Evolutionary conservation across 2,888 invertebrate species (phyloP).

Genomic region (Xestia sexstrigata): DNA sequence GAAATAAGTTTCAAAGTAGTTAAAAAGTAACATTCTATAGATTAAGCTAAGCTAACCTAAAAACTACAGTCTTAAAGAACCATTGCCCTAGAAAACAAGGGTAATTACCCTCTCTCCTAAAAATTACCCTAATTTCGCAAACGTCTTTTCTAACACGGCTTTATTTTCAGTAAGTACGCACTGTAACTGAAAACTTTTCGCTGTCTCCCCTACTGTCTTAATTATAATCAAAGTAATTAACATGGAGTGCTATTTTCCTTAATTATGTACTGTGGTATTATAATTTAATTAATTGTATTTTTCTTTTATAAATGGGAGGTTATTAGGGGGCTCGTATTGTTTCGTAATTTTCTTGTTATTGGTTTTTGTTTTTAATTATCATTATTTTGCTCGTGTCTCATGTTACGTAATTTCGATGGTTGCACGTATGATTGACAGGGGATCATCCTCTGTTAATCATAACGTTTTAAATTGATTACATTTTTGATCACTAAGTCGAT

Average conservation of each 20-base stretch:
- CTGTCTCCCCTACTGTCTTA: conserved; percentile 43
- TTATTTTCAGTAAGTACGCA: conserved; percentile 48
- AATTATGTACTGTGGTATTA: conserved; percentile 57
- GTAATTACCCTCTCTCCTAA: conserved; percentile 21
- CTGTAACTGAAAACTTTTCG: conserved; percentile 51
- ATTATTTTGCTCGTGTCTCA: background rate
- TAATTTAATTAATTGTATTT: conserved; percentile 57
- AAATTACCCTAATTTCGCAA: conserved; percentile 38
- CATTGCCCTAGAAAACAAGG: conserved; percentile 12
- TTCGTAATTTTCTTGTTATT: background rate
- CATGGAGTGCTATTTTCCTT: conserved; percentile 51
- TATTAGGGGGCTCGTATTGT: background rate
- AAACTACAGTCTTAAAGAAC: conserved; percentile 12
- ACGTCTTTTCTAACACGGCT: conserved; percentile 48
- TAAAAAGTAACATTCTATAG: background rate
- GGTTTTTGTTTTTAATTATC: background rate
- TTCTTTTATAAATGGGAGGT: conserved; percentile 2
- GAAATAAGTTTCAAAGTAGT: background rate
- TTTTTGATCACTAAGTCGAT: background rate
- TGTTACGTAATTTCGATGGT: background rate
- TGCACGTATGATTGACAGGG: too few relatives aligned
- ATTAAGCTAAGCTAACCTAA: background rate
- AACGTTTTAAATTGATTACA: too few relatives aligned
- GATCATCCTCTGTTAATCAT: too few relatives aligned
- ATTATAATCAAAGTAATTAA: conserved; percentile 65